Percentiles rank a stretch among this genome's conserved stretches.
Conservation (phyloP, 1,140 invertebrate species). For the Diploscapter pachys region DNA sequence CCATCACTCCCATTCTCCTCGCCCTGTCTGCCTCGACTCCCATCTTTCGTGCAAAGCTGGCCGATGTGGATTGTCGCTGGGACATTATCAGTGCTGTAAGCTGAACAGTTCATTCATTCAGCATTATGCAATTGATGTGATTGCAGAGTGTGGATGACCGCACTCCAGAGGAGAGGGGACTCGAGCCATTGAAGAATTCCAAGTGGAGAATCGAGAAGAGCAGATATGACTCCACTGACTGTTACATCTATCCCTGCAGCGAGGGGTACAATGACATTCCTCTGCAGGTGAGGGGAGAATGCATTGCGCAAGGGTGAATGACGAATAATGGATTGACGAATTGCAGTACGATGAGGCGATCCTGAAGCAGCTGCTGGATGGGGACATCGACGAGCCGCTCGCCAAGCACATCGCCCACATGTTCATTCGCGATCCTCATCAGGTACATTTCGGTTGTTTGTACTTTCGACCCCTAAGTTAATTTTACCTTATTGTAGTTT, state of each 20-base stretch:
- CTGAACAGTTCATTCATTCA: neutral
- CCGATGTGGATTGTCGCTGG: conserved; percentile 95
- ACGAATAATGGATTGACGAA: neutral
- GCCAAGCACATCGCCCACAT: conserved; percentile 93
- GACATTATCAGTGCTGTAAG: conserved; percentile 71
- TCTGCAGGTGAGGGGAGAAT: conserved; percentile 76
- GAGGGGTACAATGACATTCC: conserved; percentile 86
- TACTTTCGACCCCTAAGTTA: neutral
- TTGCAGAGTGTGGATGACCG: conserved; percentile 81
- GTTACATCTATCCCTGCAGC: conserved; percentile 82
- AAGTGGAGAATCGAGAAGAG: conserved; percentile 78
- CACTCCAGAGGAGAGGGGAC: conserved; percentile 84
- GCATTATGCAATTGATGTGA: neutral
- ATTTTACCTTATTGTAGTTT: neutral
- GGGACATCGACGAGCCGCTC: conserved; percentile 68
- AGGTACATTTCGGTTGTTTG: conserved; percentile 28
- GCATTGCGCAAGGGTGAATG: conserved; percentile 65
- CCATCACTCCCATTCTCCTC: conserved; percentile 93
- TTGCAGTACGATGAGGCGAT: conserved; percentile 3
- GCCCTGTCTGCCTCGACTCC: conserved; percentile 93
- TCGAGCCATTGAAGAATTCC: conserved; percentile 67
- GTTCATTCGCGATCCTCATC: conserved; percentile 94
- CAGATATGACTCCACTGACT: conserved; percentile 93
- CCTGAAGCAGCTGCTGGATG: conserved; percentile 69
- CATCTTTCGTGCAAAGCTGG: conserved; percentile 82